These are phyloP conservation scores for Cairina moschata DNA, from an alignment of 2,113 vertebrate species.

Conservation along the genomic window DNA sequence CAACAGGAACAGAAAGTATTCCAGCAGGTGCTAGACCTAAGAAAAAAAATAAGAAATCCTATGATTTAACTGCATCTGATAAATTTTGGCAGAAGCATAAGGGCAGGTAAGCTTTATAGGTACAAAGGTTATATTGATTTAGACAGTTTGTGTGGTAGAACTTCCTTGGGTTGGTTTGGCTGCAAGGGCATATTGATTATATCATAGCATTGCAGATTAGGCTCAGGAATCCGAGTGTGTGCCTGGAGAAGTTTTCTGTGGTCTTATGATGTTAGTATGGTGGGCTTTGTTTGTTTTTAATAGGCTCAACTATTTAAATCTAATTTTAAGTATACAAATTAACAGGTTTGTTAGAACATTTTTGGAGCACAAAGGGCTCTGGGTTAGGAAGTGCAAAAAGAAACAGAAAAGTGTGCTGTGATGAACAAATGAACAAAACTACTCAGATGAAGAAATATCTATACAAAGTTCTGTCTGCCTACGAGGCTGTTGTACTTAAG, in stretches of 20 bases:
- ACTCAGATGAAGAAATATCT: neutral
- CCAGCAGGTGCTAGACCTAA: slow-evolving; percentile 95
- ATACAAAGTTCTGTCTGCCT: neutral
- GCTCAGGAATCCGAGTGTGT: neutral
- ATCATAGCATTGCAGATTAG: too few relatives aligned
- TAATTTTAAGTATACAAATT: neutral
- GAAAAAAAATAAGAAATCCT: slow-evolving; percentile 94
- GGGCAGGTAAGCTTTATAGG: slow-evolving; percentile 86
- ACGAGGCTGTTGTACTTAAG: neutral
- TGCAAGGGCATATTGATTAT: neutral
- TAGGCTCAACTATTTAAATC: neutral
- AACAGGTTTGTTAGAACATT: neutral
- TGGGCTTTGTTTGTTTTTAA: neutral
- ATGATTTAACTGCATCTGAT: slow-evolving; percentile 93
- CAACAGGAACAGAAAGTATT: slow-evolving; percentile 82
- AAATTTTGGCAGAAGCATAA: slow-evolving; percentile 98
- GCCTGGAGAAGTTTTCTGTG: neutral
- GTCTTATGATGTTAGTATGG: neutral
- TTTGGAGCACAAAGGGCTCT: neutral
- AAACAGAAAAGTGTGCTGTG: neutral
- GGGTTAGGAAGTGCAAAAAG: neutral
- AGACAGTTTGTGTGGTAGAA: neutral
- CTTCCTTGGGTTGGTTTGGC: neutral
- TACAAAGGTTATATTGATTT: neutral
- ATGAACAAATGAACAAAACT: too few relatives aligned